Conservation (phyloP, 2,113 vertebrate genomes). For the Mormyrus iriodes region DNA sequence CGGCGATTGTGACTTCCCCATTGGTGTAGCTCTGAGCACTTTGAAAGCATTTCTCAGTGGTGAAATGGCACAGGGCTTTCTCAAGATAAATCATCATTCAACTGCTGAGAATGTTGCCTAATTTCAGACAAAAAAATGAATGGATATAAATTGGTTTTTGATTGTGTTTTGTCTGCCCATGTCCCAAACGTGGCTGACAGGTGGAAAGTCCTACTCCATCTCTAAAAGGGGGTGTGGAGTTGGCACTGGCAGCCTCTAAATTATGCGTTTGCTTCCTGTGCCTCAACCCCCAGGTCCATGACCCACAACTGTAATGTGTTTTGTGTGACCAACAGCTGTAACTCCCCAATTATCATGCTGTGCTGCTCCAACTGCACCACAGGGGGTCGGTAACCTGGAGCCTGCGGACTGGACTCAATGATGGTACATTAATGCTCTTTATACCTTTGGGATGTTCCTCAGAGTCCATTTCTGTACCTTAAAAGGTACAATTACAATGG, state of each 20-base stretch:
- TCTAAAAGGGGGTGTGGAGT: conserved; percentile 34
- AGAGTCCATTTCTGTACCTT: no score
- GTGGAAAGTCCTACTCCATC: conserved; percentile 46
- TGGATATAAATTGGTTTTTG: conserved; percentile 43
- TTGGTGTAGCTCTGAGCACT: not conserved
- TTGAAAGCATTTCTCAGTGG: conserved; percentile 11
- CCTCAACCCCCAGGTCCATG: conserved; percentile 51
- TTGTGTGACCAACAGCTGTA: conserved; percentile 76
- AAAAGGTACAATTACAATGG: no score
- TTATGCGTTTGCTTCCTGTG: conserved; percentile 71
- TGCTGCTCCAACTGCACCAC: conserved; percentile 57
- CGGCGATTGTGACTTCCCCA: not conserved
- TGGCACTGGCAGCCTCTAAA: conserved; percentile 61
- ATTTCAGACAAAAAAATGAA: conserved; percentile 26
- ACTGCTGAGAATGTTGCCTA: conserved; percentile 10
- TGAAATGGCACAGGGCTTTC: not conserved
- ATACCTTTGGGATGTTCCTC: no score
- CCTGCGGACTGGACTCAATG: no score
- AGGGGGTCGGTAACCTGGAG: conserved; percentile 63
- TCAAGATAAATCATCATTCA: conserved; percentile 45
- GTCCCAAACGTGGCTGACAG: conserved; percentile 48
- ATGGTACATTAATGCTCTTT: no score
- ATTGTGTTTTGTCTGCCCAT: conserved; percentile 50
- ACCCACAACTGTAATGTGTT: conserved; percentile 65
- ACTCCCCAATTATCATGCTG: conserved; percentile 71